phyloP scores from a whole-genome alignment of 2,888 invertebrate genomes.

The Pristionchus arcanus region DNA sequence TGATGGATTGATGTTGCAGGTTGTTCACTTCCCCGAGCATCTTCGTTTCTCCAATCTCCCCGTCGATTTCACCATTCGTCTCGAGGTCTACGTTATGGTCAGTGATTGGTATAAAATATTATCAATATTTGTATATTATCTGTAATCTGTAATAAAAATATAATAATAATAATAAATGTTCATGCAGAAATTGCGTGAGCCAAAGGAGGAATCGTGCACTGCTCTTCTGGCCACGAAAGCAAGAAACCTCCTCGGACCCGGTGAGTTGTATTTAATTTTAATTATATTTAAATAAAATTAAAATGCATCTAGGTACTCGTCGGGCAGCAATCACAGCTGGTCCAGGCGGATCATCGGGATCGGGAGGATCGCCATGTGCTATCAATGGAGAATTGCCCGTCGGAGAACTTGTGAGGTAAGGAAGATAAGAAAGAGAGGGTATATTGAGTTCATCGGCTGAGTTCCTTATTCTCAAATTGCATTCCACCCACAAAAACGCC shows the following conservation, averaged over 20 bases:
- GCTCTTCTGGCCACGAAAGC: constrained; percentile 45
- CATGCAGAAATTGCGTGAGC: constrained; percentile 52
- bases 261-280: not conserved
- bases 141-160: too few species aligned
- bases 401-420: constrained; percentile 40
- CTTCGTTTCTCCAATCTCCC: constrained; percentile 68
- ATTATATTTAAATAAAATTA: not conserved
- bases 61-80: constrained; percentile 64
- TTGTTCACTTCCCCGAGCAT: constrained; percentile 60
- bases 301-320: not conserved
- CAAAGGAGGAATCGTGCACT: constrained; percentile 55
- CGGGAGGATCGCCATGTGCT: constrained; percentile 36
- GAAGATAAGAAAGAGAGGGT: too few species aligned
- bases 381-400: constrained; percentile 49
- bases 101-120: not conserved
- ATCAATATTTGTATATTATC: not conserved
- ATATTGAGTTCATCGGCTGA: too few species aligned
- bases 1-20: not conserved
- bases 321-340: constrained; percentile 44
- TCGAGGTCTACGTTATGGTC: constrained; percentile 72
- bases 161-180: not conserved
- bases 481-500: too few species aligned
- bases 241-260: constrained; percentile 42
- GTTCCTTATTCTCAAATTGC: too few species aligned
- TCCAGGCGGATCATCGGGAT: constrained; percentile 31